phyloP scores from a whole-genome alignment of 1,140 invertebrate genomes.

The Drosophila nasuta region DNA sequence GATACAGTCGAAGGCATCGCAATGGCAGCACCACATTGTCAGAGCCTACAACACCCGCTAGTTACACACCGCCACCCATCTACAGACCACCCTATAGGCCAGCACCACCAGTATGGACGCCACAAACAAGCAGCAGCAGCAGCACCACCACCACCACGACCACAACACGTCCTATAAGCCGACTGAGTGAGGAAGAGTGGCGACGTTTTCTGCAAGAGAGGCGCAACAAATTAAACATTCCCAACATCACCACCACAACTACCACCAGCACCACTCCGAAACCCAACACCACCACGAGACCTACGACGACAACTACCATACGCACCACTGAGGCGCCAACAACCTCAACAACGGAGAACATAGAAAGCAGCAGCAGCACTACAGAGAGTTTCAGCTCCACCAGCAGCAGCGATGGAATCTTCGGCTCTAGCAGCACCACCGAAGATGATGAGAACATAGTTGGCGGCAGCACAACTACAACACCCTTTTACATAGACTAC shows the following conservation, averaged over 20 bases:
- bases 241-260: slow-evolving; percentile 4
- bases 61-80: slow-evolving; percentile 14
- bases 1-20: slow-evolving; percentile 64
- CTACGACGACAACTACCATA: slow-evolving; percentile 13
- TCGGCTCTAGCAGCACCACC: slow-evolving; percentile 21
- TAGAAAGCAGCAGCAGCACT: slow-evolving; percentile 28
- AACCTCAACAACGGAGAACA: slow-evolving; percentile 40
- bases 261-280: neutral
- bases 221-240: neutral
- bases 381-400: neutral
- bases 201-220: slow-evolving; percentile 16
- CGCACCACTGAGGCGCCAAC: neutral
- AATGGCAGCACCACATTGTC: slow-evolving; percentile 16
- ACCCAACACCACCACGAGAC: slow-evolving; percentile 9
- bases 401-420: slow-evolving; percentile 3
- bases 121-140: slow-evolving; percentile 14
- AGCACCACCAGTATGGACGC: neutral
- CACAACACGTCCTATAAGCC: slow-evolving; percentile 4
- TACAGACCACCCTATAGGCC: slow-evolving; percentile 22
- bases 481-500: slow-evolving; percentile 52
- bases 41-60: slow-evolving; percentile 14
- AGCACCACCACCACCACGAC: slow-evolving; percentile 19
- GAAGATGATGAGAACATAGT: slow-evolving; percentile 40
- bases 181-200: slow-evolving; percentile 60
- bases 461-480: slow-evolving; percentile 23